Base-by-base conservation (phyloP, 2,888 invertebrate genomes). In the Molanna angustata region DNA sequence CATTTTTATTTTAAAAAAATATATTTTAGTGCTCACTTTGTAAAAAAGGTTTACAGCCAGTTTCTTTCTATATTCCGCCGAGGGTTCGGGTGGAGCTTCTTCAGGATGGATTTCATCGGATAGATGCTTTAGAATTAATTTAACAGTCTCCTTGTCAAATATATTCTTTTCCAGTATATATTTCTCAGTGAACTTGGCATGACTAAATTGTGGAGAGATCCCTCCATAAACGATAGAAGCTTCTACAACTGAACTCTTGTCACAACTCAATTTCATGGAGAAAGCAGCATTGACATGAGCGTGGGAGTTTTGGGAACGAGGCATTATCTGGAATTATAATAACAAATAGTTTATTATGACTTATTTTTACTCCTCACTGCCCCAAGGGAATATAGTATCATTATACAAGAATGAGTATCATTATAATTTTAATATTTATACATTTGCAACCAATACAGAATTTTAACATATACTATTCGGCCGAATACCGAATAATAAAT, bases 41-140 rank as follows among this genome's bases (percentile, higher is more conserved):
- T 91, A 94, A 64, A 93, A 85, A n/a, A 94, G 71, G 3, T 85
- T 80, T 50, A 86, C 73, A 0, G 91, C 87, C 6, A 94, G 70
- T 9, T 76, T 75, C 62, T 83, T 85, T 19, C 90, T 79, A 63
- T 85, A 91, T 31, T 72, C 73, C 0, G 86, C 82, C 0, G 83
- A 79, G 0, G 86, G 82, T 63, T 89, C 86, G 0, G 87, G 85
- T 1, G 83, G 75, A 13, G 76, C 68, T 11, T 76, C 72, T 51
- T 84, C 82, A 0, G 90, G 85, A 1, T 74, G 64, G 0, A 93
- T 54, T 67, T 92, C 88, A 0, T 70, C 63, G 2, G 74, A 64
- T 46, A 90, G 66, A 6, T 68, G 68, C 1, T 64, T 64, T 18
- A 88, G 63, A 0, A 82, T 81, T 50, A 68, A 68, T 59, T 70